Evolutionary conservation across 2,888 invertebrate species (phyloP), one percentile per base, ranked within the genome.

Genomic region (Psylliodes chrysocephalus): DNA sequence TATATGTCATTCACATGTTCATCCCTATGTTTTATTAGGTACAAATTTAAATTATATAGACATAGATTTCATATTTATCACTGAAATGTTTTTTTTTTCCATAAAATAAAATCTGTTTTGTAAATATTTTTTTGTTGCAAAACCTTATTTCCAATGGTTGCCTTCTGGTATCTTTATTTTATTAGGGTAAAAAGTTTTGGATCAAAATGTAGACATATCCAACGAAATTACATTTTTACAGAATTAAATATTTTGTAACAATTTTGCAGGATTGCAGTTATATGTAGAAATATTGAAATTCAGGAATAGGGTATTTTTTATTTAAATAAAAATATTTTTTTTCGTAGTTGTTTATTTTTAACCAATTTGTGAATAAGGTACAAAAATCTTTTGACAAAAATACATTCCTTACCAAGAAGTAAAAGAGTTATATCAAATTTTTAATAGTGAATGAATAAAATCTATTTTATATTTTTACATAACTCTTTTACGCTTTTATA

Each of bases 321-420:
- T n/a, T n/a, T n/a, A 10, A 35, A 35, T 35, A 52, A 46, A 54
- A 25, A 19, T 10, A 22, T 15, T 52, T 46, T 25, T 49, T 63
- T 55, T 63, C 33, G 52, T 60, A 63, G 40, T 60, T 60, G 53
- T 65, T 60, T 68, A 64, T 69, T 65, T 64, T 67, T 61, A 63
- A 64, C 59, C 64, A 68, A 67, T 66, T 67, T 61, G 60, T 64
- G 70, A 69, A 71, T 76, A 79, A 78, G 78, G 79, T 79, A 79
- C 78, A 77, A 77, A 75, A 75, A n/a, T n/a, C 72, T 73, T 65
- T 68, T 44, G 44, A 67, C 65, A 65, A 68, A 68, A 70, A 55
- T 55, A 64, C 65, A 46, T 59, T 57, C 49, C 49, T 46, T 55
- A 64, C 60, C 46, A 47, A 38, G 19, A 57, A 38, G 30, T 57